Evolutionary conservation across 1,140 invertebrate species (phyloP), one percentile per base, ranked within the genome.

Genomic region (Drosophila tropicalis): DNA sequence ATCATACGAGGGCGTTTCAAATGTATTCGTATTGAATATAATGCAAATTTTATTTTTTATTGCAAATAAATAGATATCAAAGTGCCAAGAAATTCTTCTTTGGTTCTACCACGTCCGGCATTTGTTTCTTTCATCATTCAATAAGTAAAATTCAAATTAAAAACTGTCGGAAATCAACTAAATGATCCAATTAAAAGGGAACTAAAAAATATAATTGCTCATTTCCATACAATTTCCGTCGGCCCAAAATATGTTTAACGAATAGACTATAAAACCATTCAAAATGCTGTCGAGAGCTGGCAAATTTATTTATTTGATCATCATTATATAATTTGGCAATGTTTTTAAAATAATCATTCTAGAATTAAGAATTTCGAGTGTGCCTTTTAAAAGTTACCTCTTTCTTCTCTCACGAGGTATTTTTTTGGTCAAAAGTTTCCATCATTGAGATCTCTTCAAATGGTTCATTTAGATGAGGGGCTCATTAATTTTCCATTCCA

Each of bases 161-260:
- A 41, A 47, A 19, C 25, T 13, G 34, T 62, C 68, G 72, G 65
- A 81, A 66, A 67, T 58, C 25, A 29, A 39, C 36, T 19, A 70
- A 65, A 71, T 57, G 13, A 9, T 25, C 44, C 44, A 51, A 51
- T 51, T 51, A 22, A 51, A 51, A 51, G 44, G 44, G 44, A 22
- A 40, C 34, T 62, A 66, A 72, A 47, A 74, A 62, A 65, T 58
- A 51, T 54, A 66, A 65, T 71, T 65, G 29, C 62, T 66, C 41
- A 66, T 78, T 72, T 67, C 44, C 54, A 75, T 71, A 44, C n/a
- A 32, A 75, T 75, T 78, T 81, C 80, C 80, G 80, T 81, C 56
- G 58, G 63, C 40, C 65, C 54, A 64, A 66, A 77, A 29, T 22
- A 19, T 22, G 9, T 51, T 22, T 0, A 51, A 3, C 17, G 36